Conservation (phyloP, 2,797 vertebrate genomes). For the Hydrocynus forskahlii region DNA sequence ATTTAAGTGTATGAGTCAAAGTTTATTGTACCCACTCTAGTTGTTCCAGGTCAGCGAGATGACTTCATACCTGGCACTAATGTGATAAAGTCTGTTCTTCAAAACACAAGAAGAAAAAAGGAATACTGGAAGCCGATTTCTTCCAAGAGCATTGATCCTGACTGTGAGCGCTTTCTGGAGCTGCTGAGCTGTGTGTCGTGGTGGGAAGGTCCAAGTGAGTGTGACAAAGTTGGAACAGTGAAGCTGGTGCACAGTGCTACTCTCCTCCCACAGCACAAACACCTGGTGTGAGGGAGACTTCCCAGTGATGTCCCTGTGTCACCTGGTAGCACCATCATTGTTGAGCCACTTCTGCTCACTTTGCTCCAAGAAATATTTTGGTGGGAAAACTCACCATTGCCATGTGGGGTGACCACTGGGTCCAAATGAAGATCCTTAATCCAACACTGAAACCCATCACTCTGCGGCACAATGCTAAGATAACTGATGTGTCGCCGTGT, state of each 20-base stretch:
- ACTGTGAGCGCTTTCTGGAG: too few species aligned
- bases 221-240: slow-evolving; percentile 29
- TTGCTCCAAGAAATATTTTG: slow-evolving; percentile 1
- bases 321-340: slow-evolving; percentile 37
- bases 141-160: slow-evolving; percentile 15
- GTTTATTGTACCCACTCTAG: slow-evolving; percentile 26
- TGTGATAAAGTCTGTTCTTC: slow-evolving; percentile 16
- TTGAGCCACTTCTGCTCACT: slow-evolving; percentile 18
- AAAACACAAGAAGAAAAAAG: neutral
- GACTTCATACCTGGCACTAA: slow-evolving; percentile 47
- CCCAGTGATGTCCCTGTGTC: slow-evolving; percentile 23
- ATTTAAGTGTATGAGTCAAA: slow-evolving; percentile 18
- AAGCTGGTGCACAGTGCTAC: slow-evolving; percentile 25
- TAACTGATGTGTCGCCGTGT: neutral
- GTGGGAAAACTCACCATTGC: slow-evolving; percentile 31
- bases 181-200: neutral
- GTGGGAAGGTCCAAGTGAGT: too few species aligned
- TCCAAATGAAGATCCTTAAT: neutral
- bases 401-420: slow-evolving; percentile 39
- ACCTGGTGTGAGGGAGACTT: slow-evolving; percentile 40
- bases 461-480: neutral
- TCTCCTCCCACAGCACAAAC: slow-evolving; percentile 27
- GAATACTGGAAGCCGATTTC: neutral
- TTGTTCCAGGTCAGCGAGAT: slow-evolving; percentile 42
- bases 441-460: neutral